Evolutionary conservation across 2,888 invertebrate genomes (phyloP), one percentile per base, ranked within the genome.

Genomic region (Alloscopus bannaensis): DNA sequence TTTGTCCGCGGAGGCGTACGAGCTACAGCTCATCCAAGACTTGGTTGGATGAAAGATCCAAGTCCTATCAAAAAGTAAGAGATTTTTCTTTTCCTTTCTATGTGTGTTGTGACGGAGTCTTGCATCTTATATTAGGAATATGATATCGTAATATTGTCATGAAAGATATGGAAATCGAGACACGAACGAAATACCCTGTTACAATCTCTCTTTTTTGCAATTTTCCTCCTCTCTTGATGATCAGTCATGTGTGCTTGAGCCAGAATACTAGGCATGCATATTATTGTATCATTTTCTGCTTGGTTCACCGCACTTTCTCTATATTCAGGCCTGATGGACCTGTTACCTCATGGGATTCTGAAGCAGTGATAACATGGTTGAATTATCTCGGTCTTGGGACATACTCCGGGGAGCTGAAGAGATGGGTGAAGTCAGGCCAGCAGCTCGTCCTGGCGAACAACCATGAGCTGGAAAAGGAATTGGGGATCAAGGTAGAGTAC

Each of bases 401-500:
- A 87, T 98, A 97, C 88, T 92, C 93, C 50, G 90, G 92, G 0
- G 94, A 95, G 80, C 93, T 94, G 18, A 93, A 93, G 86, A 90
- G 93, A 70, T 97, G 97, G 96, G 92, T 97, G 0, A 93, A 93
- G 83, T 92, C 92, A 40, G 93, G 96, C 6, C 91, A 93, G 0
- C 94, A 95, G 82, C 89, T 99, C 42, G 92, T 95, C 59, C 92
- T 93, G 84, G 93, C 95, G 4, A 92, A 94, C 0, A 91, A 93
- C 4, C 90, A 91, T 84, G 94, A 96, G 85, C 92, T 98, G 45
- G 99, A 99, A 88, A 97, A 96, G 87, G 95, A 96, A 87, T 89
- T 96, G 11, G 93, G 92, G 68, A 82, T 83, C 47, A 80, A 81
- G 79, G 79, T 81, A 75, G 28, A 36, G 20, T n/a, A n/a, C n/a